Conservation (phyloP, 2,888 invertebrate species). For the Macrosoma leucophasiata region DNA sequence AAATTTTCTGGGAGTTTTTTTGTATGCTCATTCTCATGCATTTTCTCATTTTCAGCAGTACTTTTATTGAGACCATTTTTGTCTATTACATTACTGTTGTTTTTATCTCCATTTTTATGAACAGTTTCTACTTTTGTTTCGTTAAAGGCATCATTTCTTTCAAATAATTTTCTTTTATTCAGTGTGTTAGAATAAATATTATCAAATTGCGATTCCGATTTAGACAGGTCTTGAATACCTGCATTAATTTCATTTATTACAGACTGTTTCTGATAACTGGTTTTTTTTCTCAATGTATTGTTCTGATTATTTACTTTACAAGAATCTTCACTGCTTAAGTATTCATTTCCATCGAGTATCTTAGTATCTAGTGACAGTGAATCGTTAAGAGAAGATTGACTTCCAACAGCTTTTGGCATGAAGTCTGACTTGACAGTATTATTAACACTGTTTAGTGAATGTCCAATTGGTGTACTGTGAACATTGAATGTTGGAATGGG, state of each 20-base stretch:
- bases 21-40: slow-evolving; percentile 34
- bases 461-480: slow-evolving; percentile 42
- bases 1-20: slow-evolving; percentile 44
- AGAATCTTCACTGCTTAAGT: slow-evolving; percentile 45
- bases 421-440: slow-evolving; percentile 32
- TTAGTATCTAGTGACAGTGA: too few relatives aligned
- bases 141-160: slow-evolving; percentile 41
- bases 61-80: slow-evolving; percentile 20
- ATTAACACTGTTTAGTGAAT: slow-evolving; percentile 21
- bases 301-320: slow-evolving; percentile 39
- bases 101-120: slow-evolving; percentile 26
- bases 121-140: slow-evolving; percentile 31
- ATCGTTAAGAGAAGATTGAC: too few relatives aligned
- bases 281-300: slow-evolving; percentile 45
- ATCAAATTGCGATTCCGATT: slow-evolving; percentile 43
- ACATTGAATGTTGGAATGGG: slow-evolving; percentile 55
- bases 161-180: slow-evolving; percentile 58
- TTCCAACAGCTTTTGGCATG: too few relatives aligned
- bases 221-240: slow-evolving; percentile 34
- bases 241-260: slow-evolving; percentile 44
- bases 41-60: slow-evolving; percentile 30
- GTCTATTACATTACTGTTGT: slow-evolving; percentile 17
- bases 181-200: slow-evolving; percentile 52
- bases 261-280: slow-evolving; percentile 41
- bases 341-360: slow-evolving; percentile 43